Conservation (phyloP, 1,140 invertebrate species). For the Neodiprion pinetum region DNA sequence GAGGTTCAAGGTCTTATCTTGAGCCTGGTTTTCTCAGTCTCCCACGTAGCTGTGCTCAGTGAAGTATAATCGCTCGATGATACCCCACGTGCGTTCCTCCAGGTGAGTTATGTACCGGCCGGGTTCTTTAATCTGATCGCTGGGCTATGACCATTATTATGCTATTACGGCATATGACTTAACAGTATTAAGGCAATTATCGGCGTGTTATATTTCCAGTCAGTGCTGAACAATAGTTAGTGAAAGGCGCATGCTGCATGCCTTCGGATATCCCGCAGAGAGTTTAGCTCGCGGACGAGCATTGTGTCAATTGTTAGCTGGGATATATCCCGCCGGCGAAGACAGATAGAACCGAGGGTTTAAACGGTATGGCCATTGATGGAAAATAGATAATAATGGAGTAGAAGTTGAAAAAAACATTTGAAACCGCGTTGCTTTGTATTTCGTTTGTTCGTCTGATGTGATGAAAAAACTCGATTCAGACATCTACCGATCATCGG, state of each 20-base stretch:
- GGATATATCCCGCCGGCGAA: not conserved
- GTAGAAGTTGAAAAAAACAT: too few species aligned
- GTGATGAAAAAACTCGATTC: too few species aligned
- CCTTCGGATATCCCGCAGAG: not conserved
- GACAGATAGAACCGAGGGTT: too few species aligned
- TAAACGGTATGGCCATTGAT: too few species aligned
- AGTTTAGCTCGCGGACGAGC: not conserved
- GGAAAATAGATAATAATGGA: too few species aligned
- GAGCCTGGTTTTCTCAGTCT: not conserved
- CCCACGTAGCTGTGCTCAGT: not conserved
- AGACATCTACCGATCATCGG: too few species aligned
- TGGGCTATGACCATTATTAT: constrained; percentile 1
- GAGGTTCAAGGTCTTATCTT: not conserved
- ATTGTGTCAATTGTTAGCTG: not conserved
- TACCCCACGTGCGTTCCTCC: not conserved
- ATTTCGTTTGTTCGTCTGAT: too few species aligned
- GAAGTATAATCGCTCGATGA: constrained; percentile 2
- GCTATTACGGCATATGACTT: not conserved
- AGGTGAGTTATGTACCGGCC: not conserved
- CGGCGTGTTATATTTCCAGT: constrained; percentile 7
- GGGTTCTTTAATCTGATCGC: not conserved
- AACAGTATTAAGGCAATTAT: constrained; percentile 8
- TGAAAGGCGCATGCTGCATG: not conserved
- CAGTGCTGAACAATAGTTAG: constrained; percentile 3
- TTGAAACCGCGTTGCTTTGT: too few species aligned